Percentiles rank a stretch among this genome's conserved stretches.
Evolutionary conservation across 2,888 invertebrate genomes (phyloP).

Genomic region (Caenorhabditis becei): DNA sequence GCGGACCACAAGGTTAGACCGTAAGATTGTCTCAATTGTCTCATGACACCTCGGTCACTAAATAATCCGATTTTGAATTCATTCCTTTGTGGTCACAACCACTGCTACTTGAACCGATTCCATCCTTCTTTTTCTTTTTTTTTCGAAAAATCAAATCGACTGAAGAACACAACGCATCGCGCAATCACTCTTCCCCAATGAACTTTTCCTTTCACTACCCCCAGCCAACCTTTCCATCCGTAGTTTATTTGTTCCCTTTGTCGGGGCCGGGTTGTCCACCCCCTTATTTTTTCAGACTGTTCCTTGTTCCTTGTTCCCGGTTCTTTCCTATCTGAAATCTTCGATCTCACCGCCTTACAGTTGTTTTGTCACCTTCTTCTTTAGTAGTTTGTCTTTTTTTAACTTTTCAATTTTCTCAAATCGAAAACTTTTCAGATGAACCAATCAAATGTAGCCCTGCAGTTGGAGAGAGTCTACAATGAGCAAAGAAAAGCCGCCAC

Average conservation of each 20-base stretch:
- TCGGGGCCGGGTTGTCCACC: constrained; percentile 33
- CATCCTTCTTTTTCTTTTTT: constrained; percentile 1
- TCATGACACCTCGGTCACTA: too few relatives aligned
- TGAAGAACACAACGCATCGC: constrained; percentile 35
- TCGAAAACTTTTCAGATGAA: constrained; percentile 30
- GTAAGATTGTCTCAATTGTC: constrained; percentile 36
- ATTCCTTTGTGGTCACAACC: constrained; percentile 15
- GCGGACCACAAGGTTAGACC: constrained; percentile 21
- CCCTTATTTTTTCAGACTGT: background rate
- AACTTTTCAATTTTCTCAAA: background rate
- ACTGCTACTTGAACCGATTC: constrained; percentile 2
- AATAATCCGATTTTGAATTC: too few relatives aligned
- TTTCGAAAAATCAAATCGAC: constrained; percentile 20
- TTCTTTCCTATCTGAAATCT: constrained; percentile 21
- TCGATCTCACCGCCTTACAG: background rate
- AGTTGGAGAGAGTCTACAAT: constrained; percentile 65
- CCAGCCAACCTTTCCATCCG: constrained; percentile 31
- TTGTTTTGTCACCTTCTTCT: background rate
- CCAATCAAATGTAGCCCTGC: constrained; percentile 40
- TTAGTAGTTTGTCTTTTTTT: background rate
- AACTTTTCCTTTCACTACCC: constrained; percentile 43
- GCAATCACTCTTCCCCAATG: constrained; percentile 43
- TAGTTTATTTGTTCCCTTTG: constrained; percentile 57
- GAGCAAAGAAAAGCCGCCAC: constrained; percentile 69
- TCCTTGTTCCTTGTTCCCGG: constrained; percentile 12